phyloP scores from a whole-genome alignment of 1,140 invertebrate species.

The Pinna nobilis region DNA sequence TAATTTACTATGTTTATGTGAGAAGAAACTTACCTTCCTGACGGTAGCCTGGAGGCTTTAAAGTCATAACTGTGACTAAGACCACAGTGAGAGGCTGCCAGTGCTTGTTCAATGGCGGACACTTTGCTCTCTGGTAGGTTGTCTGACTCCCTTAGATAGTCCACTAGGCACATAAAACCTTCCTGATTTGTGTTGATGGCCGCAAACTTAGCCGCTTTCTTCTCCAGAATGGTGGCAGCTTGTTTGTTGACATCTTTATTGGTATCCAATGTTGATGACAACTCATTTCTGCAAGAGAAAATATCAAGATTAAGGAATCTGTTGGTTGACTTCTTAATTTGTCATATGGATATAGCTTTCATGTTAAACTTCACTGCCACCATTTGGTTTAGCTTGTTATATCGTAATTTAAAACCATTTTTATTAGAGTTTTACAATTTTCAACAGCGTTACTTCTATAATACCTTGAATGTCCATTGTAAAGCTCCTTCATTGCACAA shows the following conservation, averaged over 20 bases:
- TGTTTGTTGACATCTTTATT: constrained; percentile 25
- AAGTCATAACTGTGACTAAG: constrained; percentile 50
- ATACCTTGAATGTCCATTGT: too few relatives aligned
- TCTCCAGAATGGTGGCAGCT: constrained; percentile 18
- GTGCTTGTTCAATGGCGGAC: constrained; percentile 51
- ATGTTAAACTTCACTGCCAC: too few relatives aligned
- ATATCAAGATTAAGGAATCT: too few relatives aligned
- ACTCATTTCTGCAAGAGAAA: constrained; percentile 21
- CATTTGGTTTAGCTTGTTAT: too few relatives aligned
- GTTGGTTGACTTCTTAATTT: too few relatives aligned
- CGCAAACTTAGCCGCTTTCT: constrained; percentile 16
- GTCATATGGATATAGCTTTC: too few relatives aligned
- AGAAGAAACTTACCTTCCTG: constrained; percentile 34
- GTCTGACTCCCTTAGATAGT: constrained; percentile 35
- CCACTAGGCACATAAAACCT: constrained; percentile 32
- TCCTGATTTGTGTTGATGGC: constrained; percentile 22
- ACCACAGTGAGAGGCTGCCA: constrained; percentile 46
- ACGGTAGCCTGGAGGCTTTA: constrained; percentile 38
- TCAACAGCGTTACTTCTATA: too few relatives aligned
- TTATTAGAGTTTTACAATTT: too few relatives aligned
- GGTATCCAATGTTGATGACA: constrained; percentile 26
- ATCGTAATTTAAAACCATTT: too few relatives aligned
- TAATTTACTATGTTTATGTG: background rate
- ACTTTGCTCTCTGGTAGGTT: constrained; percentile 47
- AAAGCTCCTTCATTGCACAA: too few relatives aligned